A percentile compares a stretch with the other conserved stretches of the same genome.
These are phyloP conservation scores for Entelurus aequoreus DNA, from an alignment of 2,113 vertebrate genomes.

Conservation along the genomic window DNA sequence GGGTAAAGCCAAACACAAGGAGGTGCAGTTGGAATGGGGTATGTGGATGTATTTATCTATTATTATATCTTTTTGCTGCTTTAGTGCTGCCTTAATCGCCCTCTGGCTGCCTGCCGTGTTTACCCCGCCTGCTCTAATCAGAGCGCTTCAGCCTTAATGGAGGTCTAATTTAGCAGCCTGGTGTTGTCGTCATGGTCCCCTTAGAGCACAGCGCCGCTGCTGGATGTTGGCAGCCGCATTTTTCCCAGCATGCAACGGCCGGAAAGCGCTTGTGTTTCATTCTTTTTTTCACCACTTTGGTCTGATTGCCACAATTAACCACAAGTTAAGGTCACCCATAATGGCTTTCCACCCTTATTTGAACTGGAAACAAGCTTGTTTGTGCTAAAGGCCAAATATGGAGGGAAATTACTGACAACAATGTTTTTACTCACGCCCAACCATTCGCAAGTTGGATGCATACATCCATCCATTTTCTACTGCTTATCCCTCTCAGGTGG, in stretches of 20 bases:
- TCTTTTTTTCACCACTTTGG: constrained; percentile 9
- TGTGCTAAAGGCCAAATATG: background rate
- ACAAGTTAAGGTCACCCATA: constrained; percentile 39
- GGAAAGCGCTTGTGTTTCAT: constrained; percentile 29
- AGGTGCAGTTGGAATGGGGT: constrained; percentile 94
- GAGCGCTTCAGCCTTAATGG: constrained; percentile 39
- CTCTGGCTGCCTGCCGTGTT: constrained; percentile 23
- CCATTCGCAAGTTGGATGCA: no score
- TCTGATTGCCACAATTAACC: constrained; percentile 28
- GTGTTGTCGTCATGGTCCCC: background rate
- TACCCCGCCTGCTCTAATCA: constrained; percentile 29
- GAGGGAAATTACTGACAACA: no score
- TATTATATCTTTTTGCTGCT: background rate
- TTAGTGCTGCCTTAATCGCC: constrained; percentile 16
- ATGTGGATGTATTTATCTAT: constrained; percentile 39
- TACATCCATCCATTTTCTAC: no score
- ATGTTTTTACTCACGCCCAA: no score
- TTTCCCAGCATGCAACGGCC: constrained; percentile 14
- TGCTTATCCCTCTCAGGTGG: no score
- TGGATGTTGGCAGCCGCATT: constrained; percentile 45
- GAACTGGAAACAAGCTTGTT: background rate
- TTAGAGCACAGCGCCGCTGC: constrained; percentile 44
- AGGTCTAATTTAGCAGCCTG: constrained; percentile 29
- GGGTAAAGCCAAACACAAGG: constrained; percentile 93
- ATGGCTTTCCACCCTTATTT: constrained; percentile 32